Evolutionary conservation across 2,888 invertebrate genomes (phyloP), one percentile per base, ranked within the genome.

Genomic region (Lacanobia oleracea): DNA sequence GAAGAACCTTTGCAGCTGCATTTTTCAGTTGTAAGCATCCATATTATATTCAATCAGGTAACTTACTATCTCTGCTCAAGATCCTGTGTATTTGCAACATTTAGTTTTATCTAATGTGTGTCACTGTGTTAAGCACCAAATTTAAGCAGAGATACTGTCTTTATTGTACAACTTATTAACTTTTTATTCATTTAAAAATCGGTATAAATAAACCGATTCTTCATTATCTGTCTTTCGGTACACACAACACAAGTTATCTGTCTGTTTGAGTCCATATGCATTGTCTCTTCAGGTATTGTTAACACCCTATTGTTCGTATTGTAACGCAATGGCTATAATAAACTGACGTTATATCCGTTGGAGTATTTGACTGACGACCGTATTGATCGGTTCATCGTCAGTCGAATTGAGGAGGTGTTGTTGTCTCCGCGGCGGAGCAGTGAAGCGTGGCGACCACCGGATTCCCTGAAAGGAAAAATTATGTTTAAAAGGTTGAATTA

Each of bases 1-100:
- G 97, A 87, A 99, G 97, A 88, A 99, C 99, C 96, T 99, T 99
- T 83, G 99, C 99, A 86, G 99, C 99, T 87, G 99, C 99, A 96
- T 99, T 99, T 97, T 99, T 99, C 96, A 99, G 97, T 99, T 99
- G 97, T 82, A 95, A 94, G 86, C 63, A 81, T 84, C 81, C 66
- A 86, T 76, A 63, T 5, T 76, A 63, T 5, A 74, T 60, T 63
- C 63, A 62, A 67, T 79, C 63, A 79, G 50, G 54, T 33, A 60
- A 71, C 72, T 67, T 27, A 37, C 59, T 59, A 16, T 9, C 63
- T 59, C 64, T 48, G 53, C 10, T 53, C 9, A 18, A 68, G 16
- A 23, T 48, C 43, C 65, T 67, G 73, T 75, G 76, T 78, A 59
- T 43, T 43, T 43, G 62, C 16, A 27, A 76, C 33, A 50, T n/a